Percentiles rank a stretch among this genome's conserved stretches.
These are phyloP conservation scores for Drosophila arizonae DNA, from an alignment of 1,140 invertebrate species.

Conservation along the genomic window DNA sequence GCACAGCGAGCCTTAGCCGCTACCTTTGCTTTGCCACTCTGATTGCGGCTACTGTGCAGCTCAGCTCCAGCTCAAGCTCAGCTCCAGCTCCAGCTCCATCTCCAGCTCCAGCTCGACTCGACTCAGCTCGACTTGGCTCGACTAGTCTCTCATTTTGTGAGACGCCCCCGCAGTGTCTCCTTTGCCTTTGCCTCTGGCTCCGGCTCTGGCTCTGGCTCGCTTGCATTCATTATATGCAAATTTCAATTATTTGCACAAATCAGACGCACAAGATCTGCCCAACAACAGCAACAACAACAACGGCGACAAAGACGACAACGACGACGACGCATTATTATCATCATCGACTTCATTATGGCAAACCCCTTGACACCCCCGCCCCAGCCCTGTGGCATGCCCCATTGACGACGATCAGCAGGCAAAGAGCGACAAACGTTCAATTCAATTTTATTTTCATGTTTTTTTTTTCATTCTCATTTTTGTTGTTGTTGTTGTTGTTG, in stretches of 20 bases:
- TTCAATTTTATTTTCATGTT: constrained; percentile 46
- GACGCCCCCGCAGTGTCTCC: background rate
- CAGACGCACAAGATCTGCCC: constrained; percentile 68
- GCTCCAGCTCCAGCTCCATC: constrained; percentile 19
- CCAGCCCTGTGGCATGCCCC: constrained; percentile 6
- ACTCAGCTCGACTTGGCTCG: background rate
- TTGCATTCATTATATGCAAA: constrained; percentile 78
- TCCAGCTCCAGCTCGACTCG: no score
- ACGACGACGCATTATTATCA: constrained; percentile 71
- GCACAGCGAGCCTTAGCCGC: constrained; percentile 12
- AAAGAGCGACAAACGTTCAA: constrained; percentile 59
- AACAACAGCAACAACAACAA: constrained; percentile 23
- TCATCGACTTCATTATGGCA: constrained; percentile 52
- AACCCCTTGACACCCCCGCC: background rate
- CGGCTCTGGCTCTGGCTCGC: constrained; percentile 5
- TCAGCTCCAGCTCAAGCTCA: constrained; percentile 2
- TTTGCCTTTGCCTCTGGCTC: background rate
- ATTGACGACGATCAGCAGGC: constrained; percentile 35
- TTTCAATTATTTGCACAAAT: constrained; percentile 82
- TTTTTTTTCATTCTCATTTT: no score
- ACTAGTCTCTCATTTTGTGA: no score
- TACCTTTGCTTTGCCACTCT: constrained; percentile 45
- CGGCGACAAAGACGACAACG: constrained; percentile 23
- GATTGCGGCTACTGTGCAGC: constrained; percentile 76
- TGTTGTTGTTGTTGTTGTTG: no score